Base-by-base conservation (phyloP, 1,140 invertebrate genomes). In the Tetragonula clypearis region DNA sequence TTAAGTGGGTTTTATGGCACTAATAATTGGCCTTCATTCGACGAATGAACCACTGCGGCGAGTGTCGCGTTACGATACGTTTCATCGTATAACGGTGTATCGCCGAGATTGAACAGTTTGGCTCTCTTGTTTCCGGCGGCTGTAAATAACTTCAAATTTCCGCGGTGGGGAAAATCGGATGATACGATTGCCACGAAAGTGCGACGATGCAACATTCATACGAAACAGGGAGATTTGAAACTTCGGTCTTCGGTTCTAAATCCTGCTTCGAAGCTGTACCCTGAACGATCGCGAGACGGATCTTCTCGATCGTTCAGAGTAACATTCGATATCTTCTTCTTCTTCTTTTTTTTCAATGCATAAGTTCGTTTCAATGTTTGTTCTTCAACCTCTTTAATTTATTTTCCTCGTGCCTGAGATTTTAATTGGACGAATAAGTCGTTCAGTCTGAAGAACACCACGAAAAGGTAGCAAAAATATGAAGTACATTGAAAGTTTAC, bases 1-100 rank as follows among this genome's bases (percentile, higher is more conserved):
- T 72, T 72, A 72, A 72, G 69, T n/a, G 41, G 41, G 14, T 72
- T 72, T 72, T 72, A 49, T 23, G 14, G n/a, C 35, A 71, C 41
- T 49, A 49, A 14, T 49, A 71, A 71, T 71, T 71, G 12, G 6
- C 6, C 68, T 19, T 35, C 30, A 30, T 30, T 12, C 19, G 68
- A 69, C 11, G 19, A 68, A 30, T 9, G 30, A 2, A 35, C 35
- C 35, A 35, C 17, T 41, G 17, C 21, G 66, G 66, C 66, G 66
- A 35, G 66, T 35, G 30, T 69, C 30, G 3, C 68, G 11, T 14
- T 23, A 12, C 30, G 68, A 41, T 41, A 69, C 15, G 68, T 17
- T 30, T 21, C 5, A 30, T 6, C 41, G 41, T 49, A 8, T 12
- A 21, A 19, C 0, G 19, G 35, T 8, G 11, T 62, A 30, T 30